Evolutionary conservation across 2,888 invertebrate genomes (phyloP).

Genomic region (Ptychoptera albimana): DNA sequence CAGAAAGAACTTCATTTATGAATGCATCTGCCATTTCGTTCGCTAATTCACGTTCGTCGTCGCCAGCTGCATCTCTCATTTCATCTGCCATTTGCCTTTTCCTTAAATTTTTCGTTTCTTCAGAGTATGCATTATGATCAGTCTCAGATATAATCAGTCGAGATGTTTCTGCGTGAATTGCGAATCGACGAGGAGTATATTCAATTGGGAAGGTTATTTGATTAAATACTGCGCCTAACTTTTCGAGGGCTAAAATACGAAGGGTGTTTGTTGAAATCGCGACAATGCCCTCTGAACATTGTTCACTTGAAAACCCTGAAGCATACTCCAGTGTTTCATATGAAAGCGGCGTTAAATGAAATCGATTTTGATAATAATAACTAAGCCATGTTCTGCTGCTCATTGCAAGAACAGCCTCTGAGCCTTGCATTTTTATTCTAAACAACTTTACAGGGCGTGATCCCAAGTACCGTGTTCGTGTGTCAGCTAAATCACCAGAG

Average conservation of each 20-base stretch:
- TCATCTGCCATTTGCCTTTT: conserved; percentile 94
- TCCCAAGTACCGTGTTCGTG: conserved; percentile 91
- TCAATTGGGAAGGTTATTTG: conserved; percentile 85
- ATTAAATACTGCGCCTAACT: conserved; percentile 96
- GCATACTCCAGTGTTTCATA: conserved; percentile 96
- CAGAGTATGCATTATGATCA: conserved; percentile 97
- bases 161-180: conserved; percentile 80
- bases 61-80: conserved; percentile 93
- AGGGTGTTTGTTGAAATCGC: conserved; percentile 97
- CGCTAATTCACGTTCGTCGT: conserved; percentile 89
- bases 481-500: conserved; percentile 93
- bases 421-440: conserved; percentile 86
- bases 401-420: conserved; percentile 94
- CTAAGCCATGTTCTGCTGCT: conserved; percentile 97
- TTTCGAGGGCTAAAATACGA: conserved; percentile 92
- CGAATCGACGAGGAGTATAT: conserved; percentile 90
- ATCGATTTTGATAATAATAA: conserved; percentile 94
- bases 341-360: conserved; percentile 87
- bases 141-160: conserved; percentile 88
- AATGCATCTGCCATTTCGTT: conserved; percentile 97
- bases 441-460: conserved; percentile 92
- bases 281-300: conserved; percentile 98
- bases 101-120: conserved; percentile 84
- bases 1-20: conserved; percentile 84
- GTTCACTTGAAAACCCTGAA: conserved; percentile 90